Conservation (phyloP, 2,797 vertebrate species). For the Chelidonichthys spinosus region DNA sequence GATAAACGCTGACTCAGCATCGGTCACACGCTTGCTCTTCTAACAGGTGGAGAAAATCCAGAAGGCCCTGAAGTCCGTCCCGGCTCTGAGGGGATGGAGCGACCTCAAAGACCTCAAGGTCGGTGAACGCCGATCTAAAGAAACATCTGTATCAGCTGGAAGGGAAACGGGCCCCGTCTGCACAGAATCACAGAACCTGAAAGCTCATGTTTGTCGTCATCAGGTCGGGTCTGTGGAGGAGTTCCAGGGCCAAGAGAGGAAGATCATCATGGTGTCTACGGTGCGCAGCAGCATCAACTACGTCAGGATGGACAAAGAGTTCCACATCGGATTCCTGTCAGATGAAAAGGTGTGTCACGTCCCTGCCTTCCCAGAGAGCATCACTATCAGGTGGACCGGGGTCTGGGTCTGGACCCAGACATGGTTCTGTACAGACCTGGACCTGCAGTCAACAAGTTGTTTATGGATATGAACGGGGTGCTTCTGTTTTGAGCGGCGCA, state of each 20-base stretch:
- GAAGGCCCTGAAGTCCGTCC: conserved; percentile 83
- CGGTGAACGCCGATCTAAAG: neutral
- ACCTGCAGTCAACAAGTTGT: too few species aligned
- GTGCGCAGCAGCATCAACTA: conserved; percentile 90
- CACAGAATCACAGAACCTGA: neutral
- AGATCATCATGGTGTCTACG: conserved; percentile 90
- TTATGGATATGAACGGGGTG: too few species aligned
- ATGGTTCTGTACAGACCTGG: too few species aligned
- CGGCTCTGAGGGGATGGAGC: conserved; percentile 73
- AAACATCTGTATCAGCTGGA: neutral
- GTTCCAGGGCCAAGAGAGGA: conserved; percentile 95
- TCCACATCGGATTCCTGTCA: conserved; percentile 92
- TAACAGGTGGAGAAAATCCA: conserved; percentile 93
- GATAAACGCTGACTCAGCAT: neutral
- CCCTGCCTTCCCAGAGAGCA: too few species aligned
- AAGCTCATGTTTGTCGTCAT: neutral
- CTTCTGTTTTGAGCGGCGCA: too few species aligned
- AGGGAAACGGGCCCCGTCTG: neutral
- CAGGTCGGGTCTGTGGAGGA: conserved; percentile 96
- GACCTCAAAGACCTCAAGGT: conserved; percentile 91
- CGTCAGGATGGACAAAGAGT: conserved; percentile 88
- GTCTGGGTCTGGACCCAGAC: too few species aligned
- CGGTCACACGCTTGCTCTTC: neutral
- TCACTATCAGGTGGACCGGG: too few species aligned
- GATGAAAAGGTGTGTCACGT: conserved; percentile 88